Conservation (phyloP, 2,797 vertebrate species). For the Novumbra hubbsi region DNA sequence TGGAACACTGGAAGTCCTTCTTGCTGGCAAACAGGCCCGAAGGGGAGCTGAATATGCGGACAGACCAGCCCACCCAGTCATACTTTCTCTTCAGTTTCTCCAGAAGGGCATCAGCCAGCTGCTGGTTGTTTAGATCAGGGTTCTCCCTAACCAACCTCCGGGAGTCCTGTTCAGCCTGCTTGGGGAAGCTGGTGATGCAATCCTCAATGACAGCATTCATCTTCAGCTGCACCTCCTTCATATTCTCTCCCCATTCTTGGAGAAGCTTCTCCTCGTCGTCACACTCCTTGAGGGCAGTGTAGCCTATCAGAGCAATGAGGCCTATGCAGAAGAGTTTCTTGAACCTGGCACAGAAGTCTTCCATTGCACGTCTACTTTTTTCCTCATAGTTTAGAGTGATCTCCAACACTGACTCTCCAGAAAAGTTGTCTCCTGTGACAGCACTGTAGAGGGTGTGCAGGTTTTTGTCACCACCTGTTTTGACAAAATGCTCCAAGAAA, state of each 20-base stretch:
- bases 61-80: conserved; percentile 79
- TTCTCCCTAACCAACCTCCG: conserved; percentile 65
- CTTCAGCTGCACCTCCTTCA: conserved; percentile 68
- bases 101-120: conserved; percentile 66
- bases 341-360: conserved; percentile 74
- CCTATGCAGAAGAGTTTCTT: conserved; percentile 80
- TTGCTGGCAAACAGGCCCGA: conserved; percentile 55
- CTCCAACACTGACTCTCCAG: conserved; percentile 72
- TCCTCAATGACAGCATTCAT: conserved; percentile 71
- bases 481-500: conserved; percentile 74
- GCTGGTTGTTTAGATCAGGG: conserved; percentile 54
- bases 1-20: conserved; percentile 63
- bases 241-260: conserved; percentile 68
- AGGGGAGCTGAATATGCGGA: conserved; percentile 67
- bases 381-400: conserved; percentile 75
- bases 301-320: conserved; percentile 74
- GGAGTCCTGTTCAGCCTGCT: conserved; percentile 67
- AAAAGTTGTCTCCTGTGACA: conserved; percentile 71
- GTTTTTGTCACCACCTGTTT: conserved; percentile 71
- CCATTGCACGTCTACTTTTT: conserved; percentile 71
- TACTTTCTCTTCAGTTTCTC: conserved; percentile 70
- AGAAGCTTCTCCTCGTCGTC: conserved; percentile 70
- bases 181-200: conserved; percentile 73
- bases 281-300: conserved; percentile 66
- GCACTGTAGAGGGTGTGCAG: conserved; percentile 68